Evolutionary conservation across 2,113 vertebrate genomes (phyloP), one percentile per base, ranked within the genome.

Genomic region (Aix galericulata): DNA sequence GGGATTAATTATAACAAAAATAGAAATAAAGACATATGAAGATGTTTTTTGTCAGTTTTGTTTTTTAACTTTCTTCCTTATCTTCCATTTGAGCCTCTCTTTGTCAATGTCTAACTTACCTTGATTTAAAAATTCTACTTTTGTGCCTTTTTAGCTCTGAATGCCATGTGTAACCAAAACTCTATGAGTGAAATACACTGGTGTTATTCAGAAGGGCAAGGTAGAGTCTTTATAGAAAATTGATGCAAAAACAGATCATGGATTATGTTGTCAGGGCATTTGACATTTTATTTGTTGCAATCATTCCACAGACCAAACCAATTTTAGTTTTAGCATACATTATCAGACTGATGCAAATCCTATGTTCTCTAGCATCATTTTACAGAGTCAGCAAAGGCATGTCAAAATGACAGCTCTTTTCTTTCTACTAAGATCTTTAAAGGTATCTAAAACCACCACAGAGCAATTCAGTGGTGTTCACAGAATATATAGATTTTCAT

Each of bases 381-480:
- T 77, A 9, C 44, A 76, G 62, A 73, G 36, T 11, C 67, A 82
- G 63, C 8, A 89, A 93, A 88, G 20, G 31, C 16, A 63, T 69
- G 82, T 82, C 46, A 67, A 92, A 83, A 11, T 62, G 93, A 94
- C 75, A 83, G 58, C 7, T 80, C 71, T 84, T 86, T 94, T 91
- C 83, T 89, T 9, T 82, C 32, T 27, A 36, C 6, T 88, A 89
- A 92, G 59, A 77, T 84, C 88, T 86, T 83, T 81, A 93, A 93
- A 95, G 85, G 27, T 64, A 31, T 66, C 84, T 87, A 75, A 94
- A 91, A 29, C 13, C 34, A 66, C 27, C 32, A 26, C 22, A 36
- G 8, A 82, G 25, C 56, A 88, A 60, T 68, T 75, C 36, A 85
- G 31, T 55, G 55, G 14, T 11, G 3, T n/a, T 73, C 89, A 46